These are phyloP conservation scores for Pseudomyrmex gracilis DNA, from an alignment of 1,140 invertebrate genomes.

Conservation along the genomic window DNA sequence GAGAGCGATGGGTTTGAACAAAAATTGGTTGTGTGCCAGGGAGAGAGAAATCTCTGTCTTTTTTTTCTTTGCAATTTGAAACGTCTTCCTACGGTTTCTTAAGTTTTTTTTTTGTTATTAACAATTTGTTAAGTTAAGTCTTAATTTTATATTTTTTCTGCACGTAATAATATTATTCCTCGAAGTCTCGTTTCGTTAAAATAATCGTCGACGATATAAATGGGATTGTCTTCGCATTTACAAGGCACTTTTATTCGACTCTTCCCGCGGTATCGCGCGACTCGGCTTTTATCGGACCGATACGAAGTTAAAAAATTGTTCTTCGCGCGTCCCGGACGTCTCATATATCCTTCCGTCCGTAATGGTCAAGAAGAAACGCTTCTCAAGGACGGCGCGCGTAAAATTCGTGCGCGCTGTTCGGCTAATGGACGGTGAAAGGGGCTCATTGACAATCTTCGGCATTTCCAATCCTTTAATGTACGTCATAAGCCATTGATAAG, in stretches of 20 bases:
- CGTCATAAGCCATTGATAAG: conserved; percentile 81
- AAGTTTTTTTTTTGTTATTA: too few species aligned
- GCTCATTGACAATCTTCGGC: conserved; percentile 79
- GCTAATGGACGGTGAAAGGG: conserved; percentile 81
- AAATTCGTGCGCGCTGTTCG: conserved; percentile 78
- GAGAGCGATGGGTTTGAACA: neutral
- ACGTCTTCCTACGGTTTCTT: too few species aligned
- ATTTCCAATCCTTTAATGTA: conserved; percentile 82
- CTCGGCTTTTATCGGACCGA: conserved; percentile 23
- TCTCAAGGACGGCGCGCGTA: conserved; percentile 55
- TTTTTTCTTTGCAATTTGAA: neutral
- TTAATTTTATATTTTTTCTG: conserved; percentile 22
- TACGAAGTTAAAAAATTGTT: conserved; percentile 35
- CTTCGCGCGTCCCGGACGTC: neutral
- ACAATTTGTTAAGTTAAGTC: neutral
- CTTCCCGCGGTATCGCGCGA: conserved; percentile 11
- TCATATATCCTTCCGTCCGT: conserved; percentile 12
- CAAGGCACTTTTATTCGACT: conserved; percentile 19
- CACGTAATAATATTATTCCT: too few species aligned
- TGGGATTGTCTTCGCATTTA: conserved; percentile 15
- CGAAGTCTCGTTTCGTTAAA: neutral
- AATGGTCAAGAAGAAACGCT: conserved; percentile 49
- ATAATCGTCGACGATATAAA: neutral
- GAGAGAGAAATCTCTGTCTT: too few species aligned
- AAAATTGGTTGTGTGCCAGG: too few species aligned